Percentiles rank a stretch among this genome's conserved stretches.
Evolutionary conservation across 2,113 vertebrate species (phyloP).

Genomic region (Fulmarus glacialis): DNA sequence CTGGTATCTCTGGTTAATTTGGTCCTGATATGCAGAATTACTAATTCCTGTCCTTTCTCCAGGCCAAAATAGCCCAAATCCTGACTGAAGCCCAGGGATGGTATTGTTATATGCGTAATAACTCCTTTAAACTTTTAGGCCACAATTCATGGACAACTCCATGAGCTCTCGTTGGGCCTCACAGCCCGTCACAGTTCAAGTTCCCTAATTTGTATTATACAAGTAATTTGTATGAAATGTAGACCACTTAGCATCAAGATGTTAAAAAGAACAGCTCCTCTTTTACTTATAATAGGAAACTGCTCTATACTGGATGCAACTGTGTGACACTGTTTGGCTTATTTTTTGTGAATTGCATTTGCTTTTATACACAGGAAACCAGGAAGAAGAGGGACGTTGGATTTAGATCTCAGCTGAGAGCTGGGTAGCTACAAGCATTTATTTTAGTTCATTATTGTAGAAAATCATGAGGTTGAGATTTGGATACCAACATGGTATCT

Average conservation of each 20-base stretch:
- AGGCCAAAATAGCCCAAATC: not conserved
- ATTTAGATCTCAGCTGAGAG: not conserved
- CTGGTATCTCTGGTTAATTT: not conserved
- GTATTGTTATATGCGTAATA: rapidly evolving
- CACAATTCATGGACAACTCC: not conserved
- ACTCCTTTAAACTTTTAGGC: not conserved
- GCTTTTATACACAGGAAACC: rapidly evolving
- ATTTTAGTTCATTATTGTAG: not conserved
- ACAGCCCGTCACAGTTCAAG: not conserved
- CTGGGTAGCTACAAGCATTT: not conserved
- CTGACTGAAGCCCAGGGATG: not conserved
- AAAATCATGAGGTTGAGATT: not conserved
- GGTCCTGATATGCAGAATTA: not conserved
- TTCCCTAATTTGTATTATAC: not conserved
- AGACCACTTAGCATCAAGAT: not conserved
- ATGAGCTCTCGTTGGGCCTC: not conserved
- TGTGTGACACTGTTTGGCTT: rapidly evolving
- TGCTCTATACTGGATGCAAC: not conserved
- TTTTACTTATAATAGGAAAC: not conserved
- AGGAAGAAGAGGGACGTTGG: not conserved
- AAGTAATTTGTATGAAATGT: not conserved
- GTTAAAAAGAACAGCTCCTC: not conserved
- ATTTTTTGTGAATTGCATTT: not conserved
- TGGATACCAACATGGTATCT: not conserved
- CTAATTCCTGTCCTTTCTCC: not conserved